A percentile compares a stretch with the other conserved stretches of the same genome.
Evolutionary conservation across 2,113 vertebrate genomes (phyloP).

Genomic region (Xiphias gladius): DNA sequence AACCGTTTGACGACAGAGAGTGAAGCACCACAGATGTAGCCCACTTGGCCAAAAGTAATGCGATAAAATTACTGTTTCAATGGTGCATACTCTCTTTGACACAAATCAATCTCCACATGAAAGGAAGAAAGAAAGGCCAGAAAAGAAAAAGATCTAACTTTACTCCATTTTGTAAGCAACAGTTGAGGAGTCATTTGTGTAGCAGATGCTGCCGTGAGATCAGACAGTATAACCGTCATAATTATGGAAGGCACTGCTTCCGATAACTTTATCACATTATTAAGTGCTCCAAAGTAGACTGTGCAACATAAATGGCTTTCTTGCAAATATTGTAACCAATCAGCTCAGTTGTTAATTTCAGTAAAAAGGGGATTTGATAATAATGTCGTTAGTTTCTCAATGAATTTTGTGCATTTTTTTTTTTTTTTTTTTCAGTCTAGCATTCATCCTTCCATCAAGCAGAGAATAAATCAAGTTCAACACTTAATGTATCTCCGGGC

Average conservation of each 20-base stretch:
- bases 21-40: background rate
- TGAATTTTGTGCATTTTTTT: background rate
- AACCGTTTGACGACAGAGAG: background rate
- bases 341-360: background rate
- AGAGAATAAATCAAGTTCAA: background rate
- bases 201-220: constrained; percentile 99
- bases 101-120: background rate
- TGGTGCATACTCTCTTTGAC: background rate
- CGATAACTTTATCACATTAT: constrained; percentile 88
- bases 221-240: constrained; percentile 98
- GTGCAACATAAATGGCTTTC: constrained; percentile 70
- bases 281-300: constrained; percentile 67
- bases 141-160: background rate
- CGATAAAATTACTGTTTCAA: background rate
- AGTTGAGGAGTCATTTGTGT: constrained; percentile 72
- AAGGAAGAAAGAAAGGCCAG: background rate
- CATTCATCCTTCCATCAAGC: background rate
- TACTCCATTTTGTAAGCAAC: constrained; percentile 48
- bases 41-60: background rate
- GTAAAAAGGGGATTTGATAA: background rate
- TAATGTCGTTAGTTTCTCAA: background rate
- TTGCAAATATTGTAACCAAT: constrained; percentile 30
- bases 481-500: background rate
- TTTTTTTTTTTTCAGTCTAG: background rate
- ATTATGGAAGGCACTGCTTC: constrained; percentile 98